Base-by-base conservation (phyloP, 2,888 invertebrate species). In the Yponomeuta sedellus region DNA sequence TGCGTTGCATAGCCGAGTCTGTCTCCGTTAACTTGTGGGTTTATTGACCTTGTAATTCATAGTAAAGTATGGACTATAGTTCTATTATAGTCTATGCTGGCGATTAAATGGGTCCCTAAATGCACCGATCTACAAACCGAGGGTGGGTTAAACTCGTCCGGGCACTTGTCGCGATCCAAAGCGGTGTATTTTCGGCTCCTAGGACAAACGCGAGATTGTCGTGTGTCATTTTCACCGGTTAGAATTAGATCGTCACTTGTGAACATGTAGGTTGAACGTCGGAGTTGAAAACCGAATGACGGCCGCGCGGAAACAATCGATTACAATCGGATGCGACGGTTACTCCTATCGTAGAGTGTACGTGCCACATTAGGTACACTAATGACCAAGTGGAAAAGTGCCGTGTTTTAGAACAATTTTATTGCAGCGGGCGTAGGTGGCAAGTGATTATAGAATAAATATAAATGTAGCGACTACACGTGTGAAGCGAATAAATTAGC, bases 181-280 rank as follows among this genome's bases (percentile, higher is more conserved):
- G 66, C 71, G 74, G 73, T 78, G 72, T 84, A 84, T 85, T 83
- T 82, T 77, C 68, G 77, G 59, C 59, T 39, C 61, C 57, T 39
- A 61, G 61, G 56, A 61, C 65, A 62, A 59, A 59, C 59, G 25
- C 59, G 62, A 62, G 19, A 62, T 62, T 62, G 28, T 34, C 62
- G 19, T 40, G 61, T 62, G 34, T 39, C 62, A 59, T 59, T 59
- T 59, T 59, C 59, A 25, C 44, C 44, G 20, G 59, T 59, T 59
- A 25, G 59, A 59, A 59, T 20, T 22, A 59, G 59, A 59, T 20
- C 25, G 59, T 59, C 20, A 59, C 20, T 59, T 59, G 59, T 59
- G 22, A 12, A 16, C 44, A 16, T 52, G 44, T 52, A 34, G 34
- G 16, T 52, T 52, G 16, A 52, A 52, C 44, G 44, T 16, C 44